These are phyloP conservation scores for Brachypodius melanocephalos DNA, from an alignment of 2,113 vertebrate species.

Conservation along the genomic window DNA sequence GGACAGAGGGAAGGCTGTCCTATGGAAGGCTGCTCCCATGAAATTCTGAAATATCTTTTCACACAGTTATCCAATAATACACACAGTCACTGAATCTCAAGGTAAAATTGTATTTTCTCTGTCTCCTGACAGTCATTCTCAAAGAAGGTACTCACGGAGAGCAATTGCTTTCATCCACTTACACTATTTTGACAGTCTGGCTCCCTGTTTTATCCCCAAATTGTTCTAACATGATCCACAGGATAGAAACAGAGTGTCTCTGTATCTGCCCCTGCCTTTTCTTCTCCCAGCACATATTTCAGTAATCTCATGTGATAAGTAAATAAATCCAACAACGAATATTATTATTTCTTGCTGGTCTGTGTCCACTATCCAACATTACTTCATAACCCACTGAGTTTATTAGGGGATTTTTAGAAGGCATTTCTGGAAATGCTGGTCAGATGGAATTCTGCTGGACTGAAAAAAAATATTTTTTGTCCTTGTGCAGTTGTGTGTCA, in stretches of 20 bases:
- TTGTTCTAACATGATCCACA: not conserved
- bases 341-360: not conserved
- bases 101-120: not conserved
- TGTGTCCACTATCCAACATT: not conserved
- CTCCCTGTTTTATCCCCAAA: not conserved
- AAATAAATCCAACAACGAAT: not conserved
- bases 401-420: not conserved
- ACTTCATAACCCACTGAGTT: constrained; percentile 8
- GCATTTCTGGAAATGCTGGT: constrained; percentile 20
- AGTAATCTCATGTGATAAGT: not conserved
- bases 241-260: not conserved
- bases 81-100: not conserved
- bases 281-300: not conserved
- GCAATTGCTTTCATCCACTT: not conserved
- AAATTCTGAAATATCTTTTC: not conserved
- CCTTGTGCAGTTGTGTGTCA: not conserved
- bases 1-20: not conserved
- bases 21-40: not conserved
- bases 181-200: not conserved
- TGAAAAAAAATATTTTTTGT: not conserved
- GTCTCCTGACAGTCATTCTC: not conserved
- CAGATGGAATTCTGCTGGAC: not conserved
- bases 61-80: not conserved
- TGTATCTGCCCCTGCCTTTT: not conserved
- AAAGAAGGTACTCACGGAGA: not conserved